A percentile compares a stretch with the other conserved stretches of the same genome.
These are phyloP conservation scores for Ellobius talpinus DNA, from an alignment of 2,113 vertebrate genomes.

Conservation along the genomic window DNA sequence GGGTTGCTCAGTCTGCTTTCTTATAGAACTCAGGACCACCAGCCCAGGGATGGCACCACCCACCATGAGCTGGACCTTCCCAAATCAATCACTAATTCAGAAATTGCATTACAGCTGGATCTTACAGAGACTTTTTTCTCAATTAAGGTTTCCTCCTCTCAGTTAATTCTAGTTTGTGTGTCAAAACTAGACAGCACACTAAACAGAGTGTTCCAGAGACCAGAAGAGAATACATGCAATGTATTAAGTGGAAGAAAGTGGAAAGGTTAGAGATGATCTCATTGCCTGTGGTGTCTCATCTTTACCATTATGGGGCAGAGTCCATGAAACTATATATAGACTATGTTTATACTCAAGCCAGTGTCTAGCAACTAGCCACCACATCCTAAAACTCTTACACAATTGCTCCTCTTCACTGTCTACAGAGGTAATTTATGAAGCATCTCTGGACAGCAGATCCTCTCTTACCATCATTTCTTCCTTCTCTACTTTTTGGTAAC, in stretches of 20 bases:
- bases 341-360: background rate
- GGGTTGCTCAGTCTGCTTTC: background rate
- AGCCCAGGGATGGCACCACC: background rate
- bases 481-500: background rate
- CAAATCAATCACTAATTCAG: background rate
- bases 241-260: background rate
- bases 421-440: background rate
- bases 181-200: background rate
- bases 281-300: background rate
- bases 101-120: background rate
- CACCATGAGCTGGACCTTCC: background rate
- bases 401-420: fast-evolving
- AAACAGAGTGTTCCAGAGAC: background rate
- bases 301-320: background rate
- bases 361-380: background rate
- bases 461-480: background rate
- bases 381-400: background rate
- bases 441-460: background rate
- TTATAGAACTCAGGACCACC: background rate
- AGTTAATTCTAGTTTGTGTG: background rate
- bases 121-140: background rate
- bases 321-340: background rate
- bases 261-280: no score
- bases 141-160: no score
- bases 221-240: background rate